Percentiles rank a stretch among this genome's conserved stretches.
Evolutionary conservation across 2,113 vertebrate genomes (phyloP).

Genomic region (Siphamia tubifer): DNA sequence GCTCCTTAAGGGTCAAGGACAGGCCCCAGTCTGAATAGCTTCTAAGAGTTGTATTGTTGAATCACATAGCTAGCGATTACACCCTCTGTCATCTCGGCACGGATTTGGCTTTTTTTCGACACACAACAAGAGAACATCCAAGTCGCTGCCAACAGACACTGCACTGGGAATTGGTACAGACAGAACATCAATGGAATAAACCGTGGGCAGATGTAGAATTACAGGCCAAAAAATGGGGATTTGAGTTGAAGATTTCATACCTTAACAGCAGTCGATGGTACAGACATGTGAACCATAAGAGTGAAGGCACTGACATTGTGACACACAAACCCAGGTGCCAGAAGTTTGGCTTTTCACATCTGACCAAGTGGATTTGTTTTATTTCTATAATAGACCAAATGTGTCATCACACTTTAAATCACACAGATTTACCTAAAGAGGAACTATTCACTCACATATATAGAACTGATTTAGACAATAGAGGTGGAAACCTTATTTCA

Average conservation of each 20-base stretch:
- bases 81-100: slow-evolving; percentile 82
- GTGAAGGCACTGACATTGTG: background rate
- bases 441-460: too few species aligned
- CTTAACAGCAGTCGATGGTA: slow-evolving; percentile 32
- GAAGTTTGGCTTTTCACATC: background rate
- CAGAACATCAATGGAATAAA: slow-evolving; percentile 63
- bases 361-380: too few species aligned
- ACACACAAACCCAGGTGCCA: slow-evolving; percentile 7
- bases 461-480: too few species aligned
- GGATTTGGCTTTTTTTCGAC: slow-evolving; percentile 73
- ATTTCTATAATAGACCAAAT: too few species aligned
- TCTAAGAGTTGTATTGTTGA: slow-evolving; percentile 81
- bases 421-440: too few species aligned
- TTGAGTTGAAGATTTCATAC: slow-evolving; percentile 61
- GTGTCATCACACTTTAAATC: too few species aligned
- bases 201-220: slow-evolving; percentile 59
- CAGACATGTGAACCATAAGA: slow-evolving; percentile 1
- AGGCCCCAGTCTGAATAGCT: slow-evolving; percentile 78
- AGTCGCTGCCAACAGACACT: slow-evolving; percentile 68
- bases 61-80: slow-evolving; percentile 84
- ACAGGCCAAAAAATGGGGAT: slow-evolving; percentile 44
- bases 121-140: slow-evolving; percentile 63
- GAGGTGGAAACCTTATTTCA: too few species aligned
- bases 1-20: slow-evolving; percentile 87
- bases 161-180: slow-evolving; percentile 76